Base-by-base conservation (phyloP, 2,797 vertebrate species). In the Clarias pachynema region DNA sequence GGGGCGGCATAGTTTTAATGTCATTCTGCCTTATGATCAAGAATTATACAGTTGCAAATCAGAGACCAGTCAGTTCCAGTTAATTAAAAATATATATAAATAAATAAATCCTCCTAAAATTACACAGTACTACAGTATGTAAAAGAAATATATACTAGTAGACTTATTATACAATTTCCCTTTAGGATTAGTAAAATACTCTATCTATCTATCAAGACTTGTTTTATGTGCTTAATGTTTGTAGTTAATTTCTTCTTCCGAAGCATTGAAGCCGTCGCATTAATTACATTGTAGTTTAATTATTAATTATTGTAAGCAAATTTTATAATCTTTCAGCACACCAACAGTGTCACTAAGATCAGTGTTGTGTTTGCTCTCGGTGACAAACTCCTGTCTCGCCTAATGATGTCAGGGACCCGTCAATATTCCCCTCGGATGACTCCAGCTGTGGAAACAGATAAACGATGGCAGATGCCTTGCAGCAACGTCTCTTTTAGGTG, bases 401-500 rank as follows among this genome's bases (percentile, higher is more conserved):
- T 86, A 86, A 72, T 87, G 85, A 86, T 84, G 74, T 85, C 78
- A 22, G 79, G 85, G 79, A 81, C 83, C 53, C 82, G 70, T 87
- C 84, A 57, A 86, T 88, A 84, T 72, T 86, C 85, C 79, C 87
- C 69, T 65, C 29, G 24, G 86, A 77, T 70, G 81, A 60, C 69
- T 79, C n/a, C 16, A 56, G 68, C 68, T 63, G 69, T 26, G 49
- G 60, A 85, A 63, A 66, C 69, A 79, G 75, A 80, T 84, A 88
- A 86, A 79, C 34, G 84, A 88, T 81, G 88, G 79, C 84, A 86
- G 80, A 86, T 79, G 85, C 69, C 62, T 34, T 53, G 80, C n/a
- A 59, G 84, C 68, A 73, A 75, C 69, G 60, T 84, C 78, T 89
- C 79, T 81, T 74, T 87, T 62, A 26, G 72, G 78, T 81, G 37